Evolutionary conservation across 2,113 vertebrate species (phyloP), one percentile per base, ranked within the genome.

Genomic region (Oxygymnocypris stewartii): DNA sequence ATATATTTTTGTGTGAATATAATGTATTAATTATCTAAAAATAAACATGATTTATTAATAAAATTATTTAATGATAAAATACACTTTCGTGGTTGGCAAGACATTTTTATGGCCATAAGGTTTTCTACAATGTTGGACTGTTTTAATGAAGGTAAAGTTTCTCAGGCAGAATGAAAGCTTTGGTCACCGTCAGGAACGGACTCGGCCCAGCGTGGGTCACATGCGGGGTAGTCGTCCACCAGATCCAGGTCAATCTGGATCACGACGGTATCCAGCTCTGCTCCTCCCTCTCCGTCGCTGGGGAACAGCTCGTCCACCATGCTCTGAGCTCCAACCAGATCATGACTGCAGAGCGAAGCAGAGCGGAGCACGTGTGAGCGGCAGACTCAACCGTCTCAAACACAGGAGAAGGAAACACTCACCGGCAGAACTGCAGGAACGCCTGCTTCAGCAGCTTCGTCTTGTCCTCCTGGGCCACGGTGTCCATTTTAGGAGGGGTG

Each of bases 401-500:
- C 16, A 82, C 25, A 65, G 0, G 28, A 12, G 37, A 73, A 42
- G 9, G 14, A 28, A 79, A 44, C 28, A 31, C 90, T 9, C 94
- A 99, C 98, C 97, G 96, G 92, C 97, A 99, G 92, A 96, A 98
- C 80, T 97, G 96, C 3, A 99, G 95, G 92, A 99, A 99, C n/a
- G 97, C 97, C 18, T 96, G 90, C 93, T 99, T 99, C 87, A 99
- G 91, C 69, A 96, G 91, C 81, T 96, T 98, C 20, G 95, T 96
- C 90, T 97, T 98, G 91, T 99, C 97, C 88, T 97, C 97, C 78
- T 96, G 96, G 79, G 95, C 94, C 7, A 95, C 89, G 0, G 92
- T 84, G 75, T 97, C 97, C 1, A 91, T 89, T 91, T 94, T 95
- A 49, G 89, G 74, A 0, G 93, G 89, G 2, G 93, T 74, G 20